Evolutionary conservation across 1,140 invertebrate species (phyloP), one percentile per base, ranked within the genome.

Genomic region (Scaptodrosophila lebanonensis): DNA sequence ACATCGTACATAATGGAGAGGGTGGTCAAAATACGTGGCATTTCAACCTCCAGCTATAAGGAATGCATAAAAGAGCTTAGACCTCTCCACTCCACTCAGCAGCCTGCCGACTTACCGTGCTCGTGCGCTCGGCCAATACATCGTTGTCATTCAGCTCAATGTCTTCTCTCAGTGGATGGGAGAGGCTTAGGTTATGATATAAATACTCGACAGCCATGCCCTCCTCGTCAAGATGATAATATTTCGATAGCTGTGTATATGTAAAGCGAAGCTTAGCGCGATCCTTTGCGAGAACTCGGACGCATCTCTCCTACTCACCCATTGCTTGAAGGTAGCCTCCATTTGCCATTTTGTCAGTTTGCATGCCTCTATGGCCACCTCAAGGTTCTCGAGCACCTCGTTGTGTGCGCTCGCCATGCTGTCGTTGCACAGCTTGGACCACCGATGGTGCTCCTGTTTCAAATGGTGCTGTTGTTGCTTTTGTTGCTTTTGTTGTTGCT

Each of bases 221-320:
- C 0, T n/a, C 3, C 0, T n/a, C n/a, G 3, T 3, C 0, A 36
- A 4, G 6, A 11, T 57, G 1, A 2, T 17, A 1, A 7, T 6
- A 1, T 9, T 2, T n/a, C n/a, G n/a, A n/a, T n/a, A n/a, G n/a
- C n/a, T n/a, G n/a, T n/a, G n/a, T n/a, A n/a, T n/a, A n/a, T n/a
- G n/a, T n/a, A n/a, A n/a, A n/a, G n/a, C n/a, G n/a, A n/a, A n/a
- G n/a, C n/a, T n/a, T n/a, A n/a, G n/a, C n/a, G n/a, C n/a, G n/a
- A n/a, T n/a, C n/a, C n/a, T n/a, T n/a, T n/a, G n/a, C n/a, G n/a
- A n/a, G n/a, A n/a, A n/a, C n/a, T n/a, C n/a, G n/a, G n/a, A n/a
- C n/a, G n/a, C n/a, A n/a, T n/a, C n/a, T n/a, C n/a, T n/a, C n/a
- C 13, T 15, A 62, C 63, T 50, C 58, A 66, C 63, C 32, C 32